Percentiles rank a stretch among this genome's conserved stretches.
phyloP scores from a whole-genome alignment of 2,888 invertebrate species.

The Leucozona laternaria region DNA sequence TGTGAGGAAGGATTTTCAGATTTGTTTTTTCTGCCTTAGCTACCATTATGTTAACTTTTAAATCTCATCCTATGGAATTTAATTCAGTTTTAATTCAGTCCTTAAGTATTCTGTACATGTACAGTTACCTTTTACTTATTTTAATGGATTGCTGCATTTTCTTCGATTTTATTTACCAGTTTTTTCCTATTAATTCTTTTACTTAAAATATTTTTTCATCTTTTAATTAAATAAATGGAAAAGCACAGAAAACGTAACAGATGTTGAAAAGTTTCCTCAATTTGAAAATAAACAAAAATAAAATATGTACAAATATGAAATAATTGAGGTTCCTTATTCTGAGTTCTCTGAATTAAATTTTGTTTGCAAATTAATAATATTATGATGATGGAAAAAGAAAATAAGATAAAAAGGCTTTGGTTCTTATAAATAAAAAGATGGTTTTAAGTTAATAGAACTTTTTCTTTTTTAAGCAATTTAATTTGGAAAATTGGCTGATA shows the following conservation, averaged over 20 bases:
- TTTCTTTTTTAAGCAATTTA: neutral
- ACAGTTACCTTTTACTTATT: neutral
- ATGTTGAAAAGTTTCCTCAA: constrained; percentile 9
- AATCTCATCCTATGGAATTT: neutral
- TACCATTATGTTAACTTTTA: neutral
- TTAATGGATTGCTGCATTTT: constrained; percentile 9
- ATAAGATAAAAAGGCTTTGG: neutral
- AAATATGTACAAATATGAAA: constrained; percentile 15
- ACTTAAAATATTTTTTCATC: constrained; percentile 4
- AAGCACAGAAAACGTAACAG: constrained; percentile 10
- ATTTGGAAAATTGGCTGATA: neutral
- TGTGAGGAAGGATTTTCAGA: neutral
- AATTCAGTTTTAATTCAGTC: neutral
- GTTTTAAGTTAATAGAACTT: neutral
- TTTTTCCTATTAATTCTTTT: constrained; percentile 7
- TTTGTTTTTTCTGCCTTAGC: neutral
- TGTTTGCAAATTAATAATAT: neutral
- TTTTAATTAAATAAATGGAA: constrained; percentile 39
- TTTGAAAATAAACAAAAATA: neutral
- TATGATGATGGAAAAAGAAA: neutral
- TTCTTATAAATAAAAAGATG: neutral
- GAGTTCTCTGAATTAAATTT: neutral
- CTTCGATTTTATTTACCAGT: neutral
- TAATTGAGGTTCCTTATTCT: constrained; percentile 7
- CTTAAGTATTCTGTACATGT: neutral